phyloP scores from a whole-genome alignment of 1,140 invertebrate species.

The Trachymyrmex septentrionalis region DNA sequence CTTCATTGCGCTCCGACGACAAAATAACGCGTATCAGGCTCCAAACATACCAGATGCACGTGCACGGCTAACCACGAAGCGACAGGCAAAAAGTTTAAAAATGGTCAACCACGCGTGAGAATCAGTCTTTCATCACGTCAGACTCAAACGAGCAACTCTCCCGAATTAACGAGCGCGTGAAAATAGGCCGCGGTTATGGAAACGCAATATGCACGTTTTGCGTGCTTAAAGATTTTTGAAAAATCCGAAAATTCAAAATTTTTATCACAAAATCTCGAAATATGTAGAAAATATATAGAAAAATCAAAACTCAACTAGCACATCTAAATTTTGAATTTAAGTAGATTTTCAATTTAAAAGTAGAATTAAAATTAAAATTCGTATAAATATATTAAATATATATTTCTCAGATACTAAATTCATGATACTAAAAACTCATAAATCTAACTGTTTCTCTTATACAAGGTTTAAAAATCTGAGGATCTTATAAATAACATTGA shows the following conservation, averaged over 20 bases:
- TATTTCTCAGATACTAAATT: not conserved
- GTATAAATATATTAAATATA: not conserved
- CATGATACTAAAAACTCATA: not conserved
- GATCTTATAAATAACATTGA: not conserved
- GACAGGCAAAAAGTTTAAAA: conserved; percentile 40
- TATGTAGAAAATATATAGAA: not conserved
- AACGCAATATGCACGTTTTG: conserved; percentile 23
- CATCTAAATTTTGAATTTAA: not conserved
- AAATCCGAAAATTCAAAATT: not conserved
- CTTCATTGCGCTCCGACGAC: conserved; percentile 48
- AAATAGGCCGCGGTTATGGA: conserved; percentile 22
- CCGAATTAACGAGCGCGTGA: conserved; percentile 40
- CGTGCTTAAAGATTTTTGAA: not conserved
- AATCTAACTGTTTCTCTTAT: not conserved
- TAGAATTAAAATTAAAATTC: not conserved
- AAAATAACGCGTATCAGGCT: conserved; percentile 56
- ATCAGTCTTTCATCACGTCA: conserved; percentile 23
- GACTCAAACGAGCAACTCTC: not conserved
- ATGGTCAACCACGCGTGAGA: conserved; percentile 9
- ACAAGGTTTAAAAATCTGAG: not conserved
- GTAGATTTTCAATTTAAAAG: not conserved
- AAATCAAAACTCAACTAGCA: not conserved
- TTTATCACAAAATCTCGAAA: not conserved
- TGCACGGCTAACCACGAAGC: conserved; percentile 20
- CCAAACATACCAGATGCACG: not conserved